These are phyloP conservation scores for Littorina saxatilis DNA, from an alignment of 1,140 invertebrate species.

Conservation along the genomic window DNA sequence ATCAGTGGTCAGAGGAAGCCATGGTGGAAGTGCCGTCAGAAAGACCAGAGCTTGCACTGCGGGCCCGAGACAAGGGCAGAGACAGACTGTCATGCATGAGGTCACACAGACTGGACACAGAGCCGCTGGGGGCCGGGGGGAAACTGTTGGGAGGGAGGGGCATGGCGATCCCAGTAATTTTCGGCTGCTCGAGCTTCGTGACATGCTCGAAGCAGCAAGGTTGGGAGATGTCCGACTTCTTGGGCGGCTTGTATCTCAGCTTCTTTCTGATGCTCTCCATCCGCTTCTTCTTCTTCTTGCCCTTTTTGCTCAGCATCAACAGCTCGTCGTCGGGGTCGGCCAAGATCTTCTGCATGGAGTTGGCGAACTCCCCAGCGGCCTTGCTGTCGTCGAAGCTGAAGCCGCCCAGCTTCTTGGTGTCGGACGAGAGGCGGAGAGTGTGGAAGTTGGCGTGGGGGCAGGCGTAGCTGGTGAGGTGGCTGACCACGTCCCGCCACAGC, in stretches of 20 bases:
- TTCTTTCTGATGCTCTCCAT: constrained; percentile 61
- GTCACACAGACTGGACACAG: constrained; percentile 28
- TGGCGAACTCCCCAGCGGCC: constrained; percentile 83
- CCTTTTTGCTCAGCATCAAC: constrained; percentile 80
- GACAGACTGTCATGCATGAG: constrained; percentile 20
- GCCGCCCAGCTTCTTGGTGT: constrained; percentile 80
- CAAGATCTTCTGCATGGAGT: constrained; percentile 83
- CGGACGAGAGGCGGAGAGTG: constrained; percentile 87
- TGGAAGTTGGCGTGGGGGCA: constrained; percentile 84
- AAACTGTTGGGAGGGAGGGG: constrained; percentile 38
- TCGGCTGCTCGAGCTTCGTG: constrained; percentile 84
- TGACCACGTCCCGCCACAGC: constrained; percentile 91
- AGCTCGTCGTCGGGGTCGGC: constrained; percentile 89
- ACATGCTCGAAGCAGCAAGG: constrained; percentile 93
- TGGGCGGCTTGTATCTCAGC: constrained; percentile 78
- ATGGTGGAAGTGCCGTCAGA: constrained; percentile 36
- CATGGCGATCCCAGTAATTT: constrained; percentile 7
- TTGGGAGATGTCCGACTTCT: constrained; percentile 89
- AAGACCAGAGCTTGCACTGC: constrained; percentile 49
- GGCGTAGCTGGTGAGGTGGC: constrained; percentile 79
- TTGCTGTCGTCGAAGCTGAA: constrained; percentile 87
- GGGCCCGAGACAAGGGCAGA: constrained; percentile 17
- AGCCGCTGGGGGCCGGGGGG: constrained; percentile 21
- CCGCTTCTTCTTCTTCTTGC: constrained; percentile 75
- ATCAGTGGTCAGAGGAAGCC: constrained; percentile 36